phyloP scores from a whole-genome alignment of 30 jellyfish, hydroid and myxozoan genomes.

The Hydractinia symbiolongicarpus region DNA sequence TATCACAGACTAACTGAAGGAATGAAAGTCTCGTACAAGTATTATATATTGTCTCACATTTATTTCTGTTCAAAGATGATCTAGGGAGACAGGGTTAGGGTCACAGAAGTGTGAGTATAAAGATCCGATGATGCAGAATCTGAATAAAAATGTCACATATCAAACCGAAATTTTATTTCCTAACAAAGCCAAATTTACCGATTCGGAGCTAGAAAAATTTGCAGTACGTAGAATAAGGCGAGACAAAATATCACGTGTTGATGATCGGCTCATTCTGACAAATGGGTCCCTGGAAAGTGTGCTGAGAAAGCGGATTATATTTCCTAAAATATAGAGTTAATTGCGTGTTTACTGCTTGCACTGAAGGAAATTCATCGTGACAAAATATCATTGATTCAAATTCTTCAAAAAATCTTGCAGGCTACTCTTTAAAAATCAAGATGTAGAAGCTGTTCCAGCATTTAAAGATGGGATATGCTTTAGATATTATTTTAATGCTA shows the following conservation, averaged over 20 bases:
- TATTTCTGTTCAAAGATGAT: constrained; percentile 36
- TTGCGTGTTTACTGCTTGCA: neutral
- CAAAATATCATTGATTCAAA: neutral
- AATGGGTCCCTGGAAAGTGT: neutral
- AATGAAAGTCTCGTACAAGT: neutral
- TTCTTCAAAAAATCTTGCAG: constrained; percentile 2
- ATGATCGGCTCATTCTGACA: neutral
- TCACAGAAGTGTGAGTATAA: constrained; percentile 18
- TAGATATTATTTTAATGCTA: constrained; percentile 7
- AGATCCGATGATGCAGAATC: neutral
- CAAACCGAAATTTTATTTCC: neutral
- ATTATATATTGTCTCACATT: constrained; percentile 30
- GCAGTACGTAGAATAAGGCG: neutral
- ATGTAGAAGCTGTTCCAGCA: constrained; percentile 17
- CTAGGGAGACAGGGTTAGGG: constrained; percentile 63
- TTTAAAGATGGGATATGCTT: constrained; percentile 26
- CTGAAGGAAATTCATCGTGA: neutral
- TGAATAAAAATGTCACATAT: neutral
- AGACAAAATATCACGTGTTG: neutral
- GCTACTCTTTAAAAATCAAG: constrained; percentile 5
- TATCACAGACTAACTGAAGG: too few species aligned
- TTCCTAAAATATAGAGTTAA: neutral
- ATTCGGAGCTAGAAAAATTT: neutral
- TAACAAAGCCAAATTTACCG: neutral
- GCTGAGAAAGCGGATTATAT: neutral